Percentiles rank a stretch among this genome's conserved stretches.
phyloP scores from a whole-genome alignment of 2,888 invertebrate genomes.

The Epiblema foenella region DNA sequence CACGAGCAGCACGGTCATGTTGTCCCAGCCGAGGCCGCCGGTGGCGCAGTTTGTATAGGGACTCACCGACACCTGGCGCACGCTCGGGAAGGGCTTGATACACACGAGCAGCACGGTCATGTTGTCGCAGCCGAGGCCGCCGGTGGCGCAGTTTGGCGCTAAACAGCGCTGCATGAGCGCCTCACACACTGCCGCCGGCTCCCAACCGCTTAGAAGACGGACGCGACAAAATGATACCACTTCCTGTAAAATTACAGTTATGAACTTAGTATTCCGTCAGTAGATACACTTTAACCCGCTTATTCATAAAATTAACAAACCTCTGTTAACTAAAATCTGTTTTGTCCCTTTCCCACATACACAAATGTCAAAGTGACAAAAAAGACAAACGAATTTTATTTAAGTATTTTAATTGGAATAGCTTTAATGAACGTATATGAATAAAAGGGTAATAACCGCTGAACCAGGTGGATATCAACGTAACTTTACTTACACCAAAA shows the following conservation, averaged over 20 bases:
- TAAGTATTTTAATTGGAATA: no score
- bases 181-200: slow-evolving; percentile 98
- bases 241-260: slow-evolving; percentile 83
- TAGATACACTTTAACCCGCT: no score
- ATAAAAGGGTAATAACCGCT: no score
- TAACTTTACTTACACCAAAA: no score
- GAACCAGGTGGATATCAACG: no score
- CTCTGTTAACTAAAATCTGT: no score
- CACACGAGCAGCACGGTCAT: slow-evolving; percentile 98
- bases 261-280: not conserved
- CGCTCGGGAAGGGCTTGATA: slow-evolving; percentile 80
- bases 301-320: no score
- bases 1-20: no score
- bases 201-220: slow-evolving; percentile 91
- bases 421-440: no score
- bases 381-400: no score
- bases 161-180: slow-evolving; percentile 97
- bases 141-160: slow-evolving; percentile 98
- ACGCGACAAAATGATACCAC: slow-evolving; percentile 95
- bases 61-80: slow-evolving; percentile 4
- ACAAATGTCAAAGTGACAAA: no score
- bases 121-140: slow-evolving; percentile 98
- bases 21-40: slow-evolving; percentile 96
- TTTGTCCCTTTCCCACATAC: no score
- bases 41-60: slow-evolving; percentile 93